These are phyloP conservation scores for Calyptomena viridis DNA, from an alignment of 2,113 vertebrate genomes.

Conservation along the genomic window DNA sequence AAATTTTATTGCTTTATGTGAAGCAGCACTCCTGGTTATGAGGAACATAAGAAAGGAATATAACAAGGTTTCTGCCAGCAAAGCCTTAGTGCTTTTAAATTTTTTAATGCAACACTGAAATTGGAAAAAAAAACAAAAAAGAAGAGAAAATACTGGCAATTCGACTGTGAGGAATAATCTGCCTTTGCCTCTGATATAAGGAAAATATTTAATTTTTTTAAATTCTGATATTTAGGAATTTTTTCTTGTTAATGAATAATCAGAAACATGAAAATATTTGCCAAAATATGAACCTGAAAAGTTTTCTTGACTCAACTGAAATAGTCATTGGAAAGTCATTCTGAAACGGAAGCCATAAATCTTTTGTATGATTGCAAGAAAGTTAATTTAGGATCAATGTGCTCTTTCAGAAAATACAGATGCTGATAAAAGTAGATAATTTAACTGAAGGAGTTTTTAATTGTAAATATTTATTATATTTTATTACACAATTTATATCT, in stretches of 20 bases:
- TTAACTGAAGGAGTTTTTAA: not conserved
- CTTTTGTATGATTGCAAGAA: not conserved
- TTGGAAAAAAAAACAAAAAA: no score
- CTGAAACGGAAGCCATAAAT: not conserved
- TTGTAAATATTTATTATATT: not conserved
- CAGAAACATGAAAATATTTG: not conserved
- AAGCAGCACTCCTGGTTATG: not conserved
- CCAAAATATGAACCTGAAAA: not conserved
- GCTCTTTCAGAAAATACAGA: not conserved
- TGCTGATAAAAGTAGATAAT: not conserved
- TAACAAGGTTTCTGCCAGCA: not conserved
- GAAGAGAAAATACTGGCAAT: not conserved
- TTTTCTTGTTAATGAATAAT: not conserved
- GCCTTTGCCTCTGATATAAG: conserved; percentile 9
- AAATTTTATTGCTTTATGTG: not conserved
- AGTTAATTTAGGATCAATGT: not conserved
- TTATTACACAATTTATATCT: not conserved
- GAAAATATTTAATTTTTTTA: not conserved
- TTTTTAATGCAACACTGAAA: not conserved
- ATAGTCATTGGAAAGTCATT: not conserved
- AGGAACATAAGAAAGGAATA: not conserved
- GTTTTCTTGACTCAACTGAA: not conserved
- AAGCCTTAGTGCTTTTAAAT: not conserved
- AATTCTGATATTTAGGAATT: not conserved
- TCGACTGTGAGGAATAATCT: conserved; percentile 30